Evolutionary conservation across 1,140 invertebrate genomes (phyloP).

Genomic region (Notospermus geniculatus): DNA sequence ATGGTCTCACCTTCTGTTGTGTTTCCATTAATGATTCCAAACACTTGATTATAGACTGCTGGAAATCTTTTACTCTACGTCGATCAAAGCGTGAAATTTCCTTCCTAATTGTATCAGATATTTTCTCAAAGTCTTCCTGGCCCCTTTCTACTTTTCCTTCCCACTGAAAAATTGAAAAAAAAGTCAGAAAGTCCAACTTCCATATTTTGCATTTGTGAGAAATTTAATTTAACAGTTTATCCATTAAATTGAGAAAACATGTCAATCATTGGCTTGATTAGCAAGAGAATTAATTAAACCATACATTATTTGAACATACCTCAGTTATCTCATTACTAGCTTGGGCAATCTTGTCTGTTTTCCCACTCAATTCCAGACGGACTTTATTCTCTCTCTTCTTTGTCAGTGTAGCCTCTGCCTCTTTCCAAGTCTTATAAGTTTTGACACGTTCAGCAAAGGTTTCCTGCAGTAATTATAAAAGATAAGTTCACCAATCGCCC

Average conservation of each 20-base stretch:
- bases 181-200: background rate
- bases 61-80: slow-evolving; percentile 85
- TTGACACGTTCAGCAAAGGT: slow-evolving; percentile 98
- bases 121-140: slow-evolving; percentile 94
- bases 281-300: too few relatives aligned
- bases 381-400: slow-evolving; percentile 93
- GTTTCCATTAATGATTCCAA: slow-evolving; percentile 91
- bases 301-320: too few relatives aligned
- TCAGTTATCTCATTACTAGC: slow-evolving; percentile 88
- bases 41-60: slow-evolving; percentile 82
- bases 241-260: too few relatives aligned
- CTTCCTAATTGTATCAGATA: slow-evolving; percentile 93
- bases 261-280: too few relatives aligned
- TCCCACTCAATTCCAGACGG: slow-evolving; percentile 83
- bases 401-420: slow-evolving; percentile 88
- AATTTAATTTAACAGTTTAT: background rate
- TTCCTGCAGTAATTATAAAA: too few relatives aligned
- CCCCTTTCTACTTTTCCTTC: slow-evolving; percentile 93
- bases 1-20: slow-evolving; percentile 84
- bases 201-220: background rate
- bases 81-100: slow-evolving; percentile 93
- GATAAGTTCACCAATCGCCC: too few relatives aligned
- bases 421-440: slow-evolving; percentile 96
- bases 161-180: slow-evolving; percentile 64
- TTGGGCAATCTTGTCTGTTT: slow-evolving; percentile 85